These are phyloP conservation scores for Philopedon plagiatum DNA, from an alignment of 2,888 invertebrate species.

Conservation along the genomic window DNA sequence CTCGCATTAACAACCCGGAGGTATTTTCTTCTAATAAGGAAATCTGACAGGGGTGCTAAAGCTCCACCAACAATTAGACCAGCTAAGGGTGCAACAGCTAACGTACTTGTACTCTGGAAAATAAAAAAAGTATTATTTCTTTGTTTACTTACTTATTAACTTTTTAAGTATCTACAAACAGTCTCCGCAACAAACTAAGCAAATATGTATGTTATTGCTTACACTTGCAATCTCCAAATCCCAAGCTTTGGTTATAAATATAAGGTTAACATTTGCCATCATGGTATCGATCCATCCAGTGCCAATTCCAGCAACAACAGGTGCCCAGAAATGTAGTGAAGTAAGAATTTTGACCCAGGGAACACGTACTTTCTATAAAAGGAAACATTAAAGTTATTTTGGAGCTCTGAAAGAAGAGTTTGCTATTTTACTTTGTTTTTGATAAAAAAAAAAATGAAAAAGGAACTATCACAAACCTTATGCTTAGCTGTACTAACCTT, in stretches of 20 bases:
- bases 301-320: neutral
- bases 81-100: neutral
- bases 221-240: slow-evolving; percentile 5
- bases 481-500: neutral
- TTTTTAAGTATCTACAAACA: too few species aligned
- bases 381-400: too few species aligned
- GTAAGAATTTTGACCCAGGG: slow-evolving; percentile 17
- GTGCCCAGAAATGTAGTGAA: slow-evolving; percentile 22
- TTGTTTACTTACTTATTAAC: too few species aligned
- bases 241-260: neutral
- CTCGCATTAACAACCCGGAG: slow-evolving; percentile 17
- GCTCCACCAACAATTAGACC: neutral
- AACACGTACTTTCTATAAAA: slow-evolving; percentile 14
- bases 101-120: slow-evolving; percentile 16
- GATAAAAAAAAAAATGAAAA: too few species aligned
- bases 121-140: too few species aligned
- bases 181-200: too few species aligned
- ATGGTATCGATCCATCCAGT: slow-evolving; percentile 8
- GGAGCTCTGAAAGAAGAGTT: too few species aligned
- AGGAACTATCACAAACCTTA: too few species aligned
- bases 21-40: slow-evolving; percentile 10
- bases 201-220: too few species aligned
- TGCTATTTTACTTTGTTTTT: too few species aligned
- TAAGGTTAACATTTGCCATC: neutral
- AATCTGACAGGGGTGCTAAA: slow-evolving; percentile 19